phyloP scores from a whole-genome alignment of 2,888 invertebrate species.

The Drosophila imparisetae region DNA sequence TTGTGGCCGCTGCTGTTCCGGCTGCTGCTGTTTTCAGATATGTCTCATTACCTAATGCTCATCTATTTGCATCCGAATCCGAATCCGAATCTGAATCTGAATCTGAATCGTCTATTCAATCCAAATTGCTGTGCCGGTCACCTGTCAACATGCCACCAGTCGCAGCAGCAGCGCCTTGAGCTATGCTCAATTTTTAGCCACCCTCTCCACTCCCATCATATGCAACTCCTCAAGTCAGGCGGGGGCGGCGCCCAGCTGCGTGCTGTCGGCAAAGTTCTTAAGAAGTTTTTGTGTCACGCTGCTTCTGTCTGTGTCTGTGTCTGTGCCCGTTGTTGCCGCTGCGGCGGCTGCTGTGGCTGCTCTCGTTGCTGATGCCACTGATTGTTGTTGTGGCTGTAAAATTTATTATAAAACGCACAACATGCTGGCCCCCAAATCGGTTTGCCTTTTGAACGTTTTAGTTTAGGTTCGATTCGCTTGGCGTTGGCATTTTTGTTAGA shows the following conservation, averaged over 20 bases:
- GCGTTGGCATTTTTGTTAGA: slow-evolving; percentile 68
- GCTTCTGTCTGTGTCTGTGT: slow-evolving; percentile 52
- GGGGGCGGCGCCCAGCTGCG: slow-evolving; percentile 34
- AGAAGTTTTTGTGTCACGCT: slow-evolving; percentile 74
- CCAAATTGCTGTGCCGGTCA: slow-evolving; percentile 22
- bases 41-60: background rate
- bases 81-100: background rate
- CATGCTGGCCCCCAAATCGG: slow-evolving; percentile 40
- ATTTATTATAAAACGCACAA: slow-evolving; percentile 69
- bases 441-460: slow-evolving; percentile 15
- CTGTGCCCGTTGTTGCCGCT: slow-evolving; percentile 1
- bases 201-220: background rate
- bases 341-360: background rate
- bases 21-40: slow-evolving; percentile 1
- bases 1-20: slow-evolving; percentile 13
- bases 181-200: slow-evolving; percentile 37
- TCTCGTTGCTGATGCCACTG: background rate
- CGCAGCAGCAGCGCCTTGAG: slow-evolving; percentile 33
- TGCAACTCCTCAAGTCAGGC: slow-evolving; percentile 1
- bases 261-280: slow-evolving; percentile 75
- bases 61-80: slow-evolving; percentile 9
- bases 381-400: slow-evolving; percentile 51
- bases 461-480: slow-evolving; percentile 42
- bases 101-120: background rate
- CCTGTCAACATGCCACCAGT: slow-evolving; percentile 51